A percentile compares a stretch with the other conserved stretches of the same genome.
phyloP scores from a whole-genome alignment of 92 coral and sea anemone species.

The Virgularia gustaviana region DNA sequence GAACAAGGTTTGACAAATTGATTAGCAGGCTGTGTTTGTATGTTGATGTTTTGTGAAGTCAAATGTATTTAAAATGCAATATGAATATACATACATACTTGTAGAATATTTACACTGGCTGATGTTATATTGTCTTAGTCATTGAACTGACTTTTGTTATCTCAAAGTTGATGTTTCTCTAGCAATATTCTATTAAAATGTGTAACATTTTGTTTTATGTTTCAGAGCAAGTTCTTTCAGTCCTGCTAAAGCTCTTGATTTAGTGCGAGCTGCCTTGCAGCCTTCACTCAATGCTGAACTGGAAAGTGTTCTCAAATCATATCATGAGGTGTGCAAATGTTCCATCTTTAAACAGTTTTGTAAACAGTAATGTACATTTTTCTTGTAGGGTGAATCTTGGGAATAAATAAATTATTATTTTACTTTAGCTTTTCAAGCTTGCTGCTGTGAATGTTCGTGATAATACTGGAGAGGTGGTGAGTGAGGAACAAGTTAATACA shows the following conservation, averaged over 20 bases:
- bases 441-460: slow-evolving; percentile 92
- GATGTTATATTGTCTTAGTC: too few species aligned
- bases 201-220: neutral
- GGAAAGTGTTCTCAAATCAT: slow-evolving; percentile 80
- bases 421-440: slow-evolving; percentile 76
- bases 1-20: slow-evolving; percentile 45
- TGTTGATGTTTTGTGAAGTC: too few species aligned
- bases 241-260: slow-evolving; percentile 85
- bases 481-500: slow-evolving; percentile 84
- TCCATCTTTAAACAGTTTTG: neutral
- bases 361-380: neutral
- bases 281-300: slow-evolving; percentile 92
- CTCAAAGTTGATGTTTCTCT: too few species aligned
- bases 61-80: too few species aligned
- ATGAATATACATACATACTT: too few species aligned
- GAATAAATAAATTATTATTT: neutral
- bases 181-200: neutral
- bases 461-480: slow-evolving; percentile 89
- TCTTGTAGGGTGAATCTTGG: neutral
- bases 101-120: too few species aligned
- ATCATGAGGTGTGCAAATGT: slow-evolving; percentile 99
- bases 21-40: neutral
- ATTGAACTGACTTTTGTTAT: too few species aligned
- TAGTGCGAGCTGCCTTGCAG: slow-evolving; percentile 92
- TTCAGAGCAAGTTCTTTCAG: slow-evolving; percentile 93